Base-by-base conservation (phyloP, 2,797 vertebrate genomes). In the Pseudopleuronectes americanus region DNA sequence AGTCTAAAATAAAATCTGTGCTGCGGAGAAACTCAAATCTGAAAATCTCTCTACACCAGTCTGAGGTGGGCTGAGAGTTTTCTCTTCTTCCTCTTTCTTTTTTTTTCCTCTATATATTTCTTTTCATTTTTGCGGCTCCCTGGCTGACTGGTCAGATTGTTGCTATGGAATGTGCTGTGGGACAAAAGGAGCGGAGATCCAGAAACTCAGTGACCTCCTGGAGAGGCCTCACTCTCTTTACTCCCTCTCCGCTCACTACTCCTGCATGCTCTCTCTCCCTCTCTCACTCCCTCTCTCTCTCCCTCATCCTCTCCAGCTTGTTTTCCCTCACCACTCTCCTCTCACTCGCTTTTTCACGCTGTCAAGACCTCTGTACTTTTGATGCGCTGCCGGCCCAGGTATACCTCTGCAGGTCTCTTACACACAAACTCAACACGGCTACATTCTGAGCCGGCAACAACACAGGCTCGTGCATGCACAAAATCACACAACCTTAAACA, bases 151-250 rank as follows among this genome's bases (percentile, higher is more conserved):
- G 84, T 87, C 83, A 85, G 86, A 88, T 86, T 89, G 88, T 92
- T 87, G 89, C 90, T 80, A 87, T 90, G 90, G 88, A 93, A 93
- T 93, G 89, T 91, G 89, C 81, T 71, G 83, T 77, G 87, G 90
- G 90, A 93, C 90, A 92, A 92, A 92, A 91, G 88, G 75, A 86
- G 86, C 66, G 72, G 87, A 90, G 87, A 90, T 88, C 81, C 85
- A 89, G 85, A 90, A 92, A 92, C 92, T 84, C 88, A 77, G 77
- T 90, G 89, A 93, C 89, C 90, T 90, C 87, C 85, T 84, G 77
- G 78, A 83, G 87, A 88, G 89, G 87, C 86, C 86, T 76, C 24
- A 45, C 65, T 71, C 68, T 31, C 71, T 65, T 56, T 47, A 31
- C 52, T 45, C 31, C 59, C 71, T 80, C 66, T 61, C 61, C 5